These are phyloP conservation scores for Lasaia peninsularis DNA, from an alignment of 1,140 invertebrate species.

Conservation along the genomic window DNA sequence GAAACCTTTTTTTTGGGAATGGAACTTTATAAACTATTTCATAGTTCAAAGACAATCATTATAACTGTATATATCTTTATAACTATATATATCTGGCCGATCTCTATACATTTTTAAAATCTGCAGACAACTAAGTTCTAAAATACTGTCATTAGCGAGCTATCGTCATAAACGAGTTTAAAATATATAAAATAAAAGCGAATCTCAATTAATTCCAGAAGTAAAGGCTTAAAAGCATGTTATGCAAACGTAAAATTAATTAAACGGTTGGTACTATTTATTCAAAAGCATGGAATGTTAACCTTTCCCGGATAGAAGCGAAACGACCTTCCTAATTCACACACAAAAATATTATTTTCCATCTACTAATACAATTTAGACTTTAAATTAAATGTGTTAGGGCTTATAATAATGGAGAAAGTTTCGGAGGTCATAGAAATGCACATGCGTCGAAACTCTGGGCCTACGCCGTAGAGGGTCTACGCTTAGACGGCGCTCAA, in stretches of 20 bases:
- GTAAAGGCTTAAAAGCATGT: conserved; percentile 11
- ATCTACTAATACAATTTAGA: conserved; percentile 23
- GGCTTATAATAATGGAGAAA: conserved; percentile 22
- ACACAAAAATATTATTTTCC: conserved; percentile 28
- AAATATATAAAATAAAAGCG: not conserved
- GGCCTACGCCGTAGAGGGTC: conserved; percentile 47
- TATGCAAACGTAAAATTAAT: conserved; percentile 26
- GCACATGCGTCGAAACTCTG: conserved; percentile 60
- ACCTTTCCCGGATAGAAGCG: conserved; percentile 43
- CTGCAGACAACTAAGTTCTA: too few relatives aligned
- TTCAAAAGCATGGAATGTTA: conserved; percentile 58
- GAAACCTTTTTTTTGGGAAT: too few relatives aligned
- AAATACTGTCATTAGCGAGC: too few relatives aligned
- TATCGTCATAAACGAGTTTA: not conserved
- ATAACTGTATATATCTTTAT: too few relatives aligned
- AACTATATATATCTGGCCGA: too few relatives aligned
- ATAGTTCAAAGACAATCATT: too few relatives aligned
- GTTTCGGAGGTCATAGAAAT: conserved; percentile 30
- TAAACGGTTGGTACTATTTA: conserved; percentile 28
- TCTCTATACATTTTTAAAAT: too few relatives aligned
- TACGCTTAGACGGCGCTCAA: conserved; percentile 60
- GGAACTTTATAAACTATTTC: too few relatives aligned
- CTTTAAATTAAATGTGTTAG: conserved; percentile 30
- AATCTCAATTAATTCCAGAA: not conserved
- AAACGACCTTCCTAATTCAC: conserved; percentile 40